Evolutionary conservation across 1,140 invertebrate species (phyloP), one percentile per base, ranked within the genome.

Genomic region (Drosophila subobscura): DNA sequence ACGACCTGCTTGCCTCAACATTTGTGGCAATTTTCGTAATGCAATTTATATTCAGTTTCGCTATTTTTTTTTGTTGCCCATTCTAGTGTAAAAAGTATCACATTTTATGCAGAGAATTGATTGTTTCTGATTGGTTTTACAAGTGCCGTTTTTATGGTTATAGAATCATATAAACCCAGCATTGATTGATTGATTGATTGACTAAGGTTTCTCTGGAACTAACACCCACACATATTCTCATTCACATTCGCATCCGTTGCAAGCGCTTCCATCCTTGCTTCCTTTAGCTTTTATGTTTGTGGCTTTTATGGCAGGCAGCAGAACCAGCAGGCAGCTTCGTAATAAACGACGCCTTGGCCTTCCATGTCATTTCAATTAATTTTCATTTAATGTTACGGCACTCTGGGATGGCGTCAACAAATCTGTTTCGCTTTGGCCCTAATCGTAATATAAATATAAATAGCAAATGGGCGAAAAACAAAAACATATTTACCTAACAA

Each of bases 331-430:
- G 29, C 27, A 40, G 22, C 52, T 23, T 41, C 58, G 60, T 45
- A 59, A 66, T 64, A 65, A 66, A 76, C 25, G 41, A 56, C 56
- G 41, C 53, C 45, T 29, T 41, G 53, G 41, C 58, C 65, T 40
- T 27, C 25, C 49, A 55, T 74, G 64, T 77, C 61, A 74, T 74
- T 77, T 57, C 74, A 77, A 77, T 77, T 77, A 74, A 77, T 77
- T 74, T 77, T 77, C 70, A 76, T 76, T 76, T 76, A 67, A 25
- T 42, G 33, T 47, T 16, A 37, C 41, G 29, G 22, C 37, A 45
- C 58, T 51, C 45, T 20, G 47, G 29, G 22, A 57, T 64, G 53
- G 23, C 33, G 16, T 58, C 45, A 23, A 56, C 70, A 73, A 72
- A 73, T 76, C 73, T 61, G 70, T 27, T 52, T 66, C 33, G 10